Base-by-base conservation (phyloP, 1,140 invertebrate species). In the Drosophila funebris region DNA sequence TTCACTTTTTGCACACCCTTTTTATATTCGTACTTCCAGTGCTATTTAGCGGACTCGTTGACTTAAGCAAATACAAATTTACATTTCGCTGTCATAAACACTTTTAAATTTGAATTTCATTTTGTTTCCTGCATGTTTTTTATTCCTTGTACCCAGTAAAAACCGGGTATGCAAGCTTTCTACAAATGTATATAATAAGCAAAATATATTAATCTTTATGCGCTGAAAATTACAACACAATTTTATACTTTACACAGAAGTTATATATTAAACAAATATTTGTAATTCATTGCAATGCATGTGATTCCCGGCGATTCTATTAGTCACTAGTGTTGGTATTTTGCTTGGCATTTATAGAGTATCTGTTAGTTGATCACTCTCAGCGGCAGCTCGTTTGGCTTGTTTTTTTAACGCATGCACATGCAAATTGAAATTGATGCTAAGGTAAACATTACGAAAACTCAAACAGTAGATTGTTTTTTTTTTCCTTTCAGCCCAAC, bases 51-150 rank as follows among this genome's bases (percentile, higher is more conserved):
- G 76, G 64, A 58, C 54, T 63, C 63, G 72, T 64, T 56, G 74
- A 70, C 76, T 79, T 84, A 78, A 90, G 72, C 70, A 91, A 91
- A 91, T 91, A 91, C 72, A 87, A 91, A 91, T 91, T 91, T 90
- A 90, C 90, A 91, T 91, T 90, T 91, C 89, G 90, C 90, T 91
- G 90, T 85, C 89, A 91, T 91, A 90, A 91, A 91, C 90, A 91
- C 81, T 91, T 91, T 90, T 89, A 89, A 90, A 90, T 90, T 87
- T 80, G 71, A 87, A 85, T 82, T 79, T 76, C 60, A 50, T 63
- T 75, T 68, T 71, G 52, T 53, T 41, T 61, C 60, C 18, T 50
- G 14, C 41, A 14, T 68, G 20, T 64, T 29, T 52, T 64, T 71
- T 70, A 46, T 75, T 66, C 13, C 20, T 31, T 64, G 43, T 14